These are phyloP conservation scores for Himalopsyche tibetana DNA, from an alignment of 2,888 invertebrate species.

Conservation along the genomic window DNA sequence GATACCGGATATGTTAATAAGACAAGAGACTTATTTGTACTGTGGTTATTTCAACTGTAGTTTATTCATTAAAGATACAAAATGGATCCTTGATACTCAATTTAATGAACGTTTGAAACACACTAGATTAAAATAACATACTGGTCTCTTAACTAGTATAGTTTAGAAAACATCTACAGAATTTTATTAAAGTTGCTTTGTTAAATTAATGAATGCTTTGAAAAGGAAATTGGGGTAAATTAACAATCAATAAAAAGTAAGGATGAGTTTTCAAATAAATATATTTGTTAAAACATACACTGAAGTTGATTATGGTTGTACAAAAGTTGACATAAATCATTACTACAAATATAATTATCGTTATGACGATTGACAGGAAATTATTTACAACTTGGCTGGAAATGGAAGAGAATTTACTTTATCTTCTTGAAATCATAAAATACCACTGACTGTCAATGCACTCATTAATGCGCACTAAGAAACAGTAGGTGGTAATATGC, in stretches of 20 bases:
- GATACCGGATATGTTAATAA: too few relatives aligned
- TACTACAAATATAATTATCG: slow-evolving; percentile 34
- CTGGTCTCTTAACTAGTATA: too few relatives aligned
- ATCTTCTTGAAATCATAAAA: not conserved
- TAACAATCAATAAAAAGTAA: not conserved
- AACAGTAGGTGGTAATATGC: not conserved
- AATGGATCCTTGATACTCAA: too few relatives aligned
- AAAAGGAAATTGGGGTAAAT: not conserved
- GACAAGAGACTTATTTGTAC: too few relatives aligned
- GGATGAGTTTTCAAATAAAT: slow-evolving; percentile 36
- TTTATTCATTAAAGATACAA: too few relatives aligned
- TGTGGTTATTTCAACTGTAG: too few relatives aligned
- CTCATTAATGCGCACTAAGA: not conserved
- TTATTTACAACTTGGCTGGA: slow-evolving; percentile 29
- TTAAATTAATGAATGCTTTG: too few relatives aligned
- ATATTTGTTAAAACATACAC: slow-evolving; percentile 40
- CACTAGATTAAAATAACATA: too few relatives aligned
- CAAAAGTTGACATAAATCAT: slow-evolving; percentile 31
- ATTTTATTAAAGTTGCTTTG: too few relatives aligned
- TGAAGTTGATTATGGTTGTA: slow-evolving; percentile 22
- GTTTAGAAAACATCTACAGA: too few relatives aligned
- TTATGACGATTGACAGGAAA: not conserved
- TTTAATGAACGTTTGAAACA: too few relatives aligned
- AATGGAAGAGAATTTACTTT: not conserved
- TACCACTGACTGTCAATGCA: not conserved